Percentiles rank a stretch among this genome's conserved stretches.
Conservation (phyloP, 2,888 invertebrate genomes). For the Fabriciana adippe region DNA sequence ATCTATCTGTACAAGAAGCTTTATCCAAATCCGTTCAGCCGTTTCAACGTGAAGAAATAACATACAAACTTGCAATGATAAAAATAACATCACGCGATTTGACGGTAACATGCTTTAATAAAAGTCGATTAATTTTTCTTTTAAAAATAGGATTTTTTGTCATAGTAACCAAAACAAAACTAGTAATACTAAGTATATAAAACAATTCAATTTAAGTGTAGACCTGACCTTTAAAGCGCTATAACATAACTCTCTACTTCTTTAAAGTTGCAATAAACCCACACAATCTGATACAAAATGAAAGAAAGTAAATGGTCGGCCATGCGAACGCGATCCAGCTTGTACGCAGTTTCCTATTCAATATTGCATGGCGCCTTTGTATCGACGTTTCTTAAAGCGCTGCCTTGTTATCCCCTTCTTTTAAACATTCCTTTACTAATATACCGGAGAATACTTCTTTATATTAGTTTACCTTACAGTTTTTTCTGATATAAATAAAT, state of each 20-base stretch:
- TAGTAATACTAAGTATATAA: background rate
- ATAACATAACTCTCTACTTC: background rate
- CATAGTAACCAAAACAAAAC: too few species aligned
- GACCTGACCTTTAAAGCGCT: background rate
- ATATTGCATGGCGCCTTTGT: constrained; percentile 51
- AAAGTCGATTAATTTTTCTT: too few species aligned
- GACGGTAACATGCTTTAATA: too few species aligned
- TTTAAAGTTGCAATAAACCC: background rate
- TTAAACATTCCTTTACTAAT: constrained; percentile 1
- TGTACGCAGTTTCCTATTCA: constrained; percentile 45
- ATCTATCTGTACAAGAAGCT: too few species aligned
- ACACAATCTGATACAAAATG: background rate
- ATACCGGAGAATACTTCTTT: background rate
- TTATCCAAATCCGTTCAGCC: too few species aligned
- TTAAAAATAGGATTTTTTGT: too few species aligned
- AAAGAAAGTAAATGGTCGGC: constrained; percentile 5
- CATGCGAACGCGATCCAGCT: background rate
- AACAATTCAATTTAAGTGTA: background rate
- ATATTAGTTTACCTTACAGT: background rate
- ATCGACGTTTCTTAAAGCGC: constrained; percentile 34
- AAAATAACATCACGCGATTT: too few species aligned
- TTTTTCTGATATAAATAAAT: background rate
- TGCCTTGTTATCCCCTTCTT: background rate
- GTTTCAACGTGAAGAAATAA: too few species aligned
- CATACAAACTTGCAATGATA: too few species aligned